Evolutionary conservation across 1,140 invertebrate species (phyloP), one percentile per base, ranked within the genome.

Genomic region (Drosophila pectinifera): DNA sequence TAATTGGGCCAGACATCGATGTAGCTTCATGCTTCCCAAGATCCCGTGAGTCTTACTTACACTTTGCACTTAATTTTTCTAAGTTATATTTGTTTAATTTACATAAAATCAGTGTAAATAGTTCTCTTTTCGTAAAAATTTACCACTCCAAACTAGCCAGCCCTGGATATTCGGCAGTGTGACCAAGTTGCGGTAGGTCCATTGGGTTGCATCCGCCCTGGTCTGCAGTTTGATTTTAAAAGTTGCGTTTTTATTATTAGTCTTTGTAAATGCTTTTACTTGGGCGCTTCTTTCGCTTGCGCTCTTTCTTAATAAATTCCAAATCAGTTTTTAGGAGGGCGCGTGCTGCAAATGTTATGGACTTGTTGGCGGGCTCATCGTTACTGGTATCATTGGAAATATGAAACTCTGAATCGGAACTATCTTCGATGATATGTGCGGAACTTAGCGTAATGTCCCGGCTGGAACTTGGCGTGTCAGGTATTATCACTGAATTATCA

Each of bases 51-150:
- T 46, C 20, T 70, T 68, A 88, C 84, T 89, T 84, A 88, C 84
- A 88, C 67, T 88, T 86, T 79, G 68, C 54, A 68, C 77, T 76
- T 83, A 64, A 48, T 68, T 83, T 83, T 81, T 51, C 80, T 89
- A 89, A 24, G 63, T 62, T 67, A 73, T 69, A 57, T 77, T 86
- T 80, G 67, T 73, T 80, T 83, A 89, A 88, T 88, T 83, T 89
- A 83, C 76, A 88, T 80, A 79, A 88, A 88, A 88, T 83, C 79
- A 59, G 76, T 80, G 88, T 78, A 78, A 84, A 89, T 89, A 89
- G 64, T 78, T 77, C 57, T 88, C 69, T 83, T 69, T 69, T 41
- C 53, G 77, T 80, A 84, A 89, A 88, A 84, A 84, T 80, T 89
- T 57, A 89, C 83, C 79, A 89, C 85, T 89, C 80, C 77, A 80